These are phyloP conservation scores for Zophobas morio DNA, from an alignment of 1,140 invertebrate genomes.

Conservation along the genomic window DNA sequence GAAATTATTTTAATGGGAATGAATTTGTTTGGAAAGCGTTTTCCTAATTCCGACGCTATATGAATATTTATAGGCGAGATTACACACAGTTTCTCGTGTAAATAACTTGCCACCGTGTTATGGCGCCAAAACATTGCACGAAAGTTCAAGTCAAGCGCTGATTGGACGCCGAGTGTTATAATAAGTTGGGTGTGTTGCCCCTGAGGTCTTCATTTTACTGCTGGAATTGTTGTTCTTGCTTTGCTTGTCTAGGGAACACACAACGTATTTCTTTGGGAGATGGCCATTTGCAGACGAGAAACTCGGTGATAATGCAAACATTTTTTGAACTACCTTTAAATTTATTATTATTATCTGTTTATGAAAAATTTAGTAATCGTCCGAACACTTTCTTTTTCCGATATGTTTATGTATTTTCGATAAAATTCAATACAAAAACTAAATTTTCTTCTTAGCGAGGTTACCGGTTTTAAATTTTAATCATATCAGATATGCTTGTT, in stretches of 20 bases:
- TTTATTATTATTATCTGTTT: too few species aligned
- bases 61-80: constrained; percentile 14
- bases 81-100: constrained; percentile 15
- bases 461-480: too few species aligned
- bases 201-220: background rate
- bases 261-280: background rate
- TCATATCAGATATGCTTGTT: too few species aligned
- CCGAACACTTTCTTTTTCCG: too few species aligned
- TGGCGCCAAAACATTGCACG: background rate
- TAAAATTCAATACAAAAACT: too few species aligned
- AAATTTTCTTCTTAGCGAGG: too few species aligned
- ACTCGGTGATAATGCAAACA: too few species aligned
- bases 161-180: background rate
- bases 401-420: too few species aligned
- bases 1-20: constrained; percentile 18
- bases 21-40: constrained; percentile 21
- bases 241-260: background rate
- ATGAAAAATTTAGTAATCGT: too few species aligned
- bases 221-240: background rate
- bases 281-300: too few species aligned
- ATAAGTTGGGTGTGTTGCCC: background rate
- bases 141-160: background rate
- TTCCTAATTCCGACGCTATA: constrained; percentile 4
- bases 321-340: too few species aligned
- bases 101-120: background rate